These are phyloP conservation scores for Ormyrus thymus DNA, from an alignment of 2,888 invertebrate species.

Conservation along the genomic window DNA sequence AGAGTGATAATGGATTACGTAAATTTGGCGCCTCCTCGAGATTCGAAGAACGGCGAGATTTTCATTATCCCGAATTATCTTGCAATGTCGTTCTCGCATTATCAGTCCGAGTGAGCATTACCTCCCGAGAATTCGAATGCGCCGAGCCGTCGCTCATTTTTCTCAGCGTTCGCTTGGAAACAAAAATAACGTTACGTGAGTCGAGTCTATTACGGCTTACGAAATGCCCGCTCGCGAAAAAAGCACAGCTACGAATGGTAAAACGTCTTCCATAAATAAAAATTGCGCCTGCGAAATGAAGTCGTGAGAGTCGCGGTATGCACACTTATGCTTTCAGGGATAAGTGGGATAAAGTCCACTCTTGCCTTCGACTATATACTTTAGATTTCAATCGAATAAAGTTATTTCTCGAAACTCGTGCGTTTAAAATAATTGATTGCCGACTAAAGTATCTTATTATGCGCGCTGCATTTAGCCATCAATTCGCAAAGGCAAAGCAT, in stretches of 20 bases:
- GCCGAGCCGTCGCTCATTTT: constrained; percentile 2
- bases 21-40: no score
- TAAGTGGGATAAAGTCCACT: neutral
- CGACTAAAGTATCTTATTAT: no score
- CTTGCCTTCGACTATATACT: neutral
- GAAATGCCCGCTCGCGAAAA: constrained; percentile 39
- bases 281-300: neutral
- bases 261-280: constrained; percentile 16
- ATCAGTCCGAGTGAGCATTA: neutral
- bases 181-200: constrained; percentile 35
- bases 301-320: neutral
- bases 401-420: no score
- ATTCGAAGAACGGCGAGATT: no score
- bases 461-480: no score
- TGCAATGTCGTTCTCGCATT: neutral
- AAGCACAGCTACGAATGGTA: neutral
- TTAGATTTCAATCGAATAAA: neutral
- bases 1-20: no score
- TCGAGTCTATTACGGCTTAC: constrained; percentile 28
- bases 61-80: no score
- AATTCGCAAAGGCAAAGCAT: no score
- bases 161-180: constrained; percentile 6
- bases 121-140: neutral
- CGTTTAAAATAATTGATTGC: no score
- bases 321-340: neutral